Conservation (phyloP, 2,797 vertebrate species). For the Onychomys arenicola region DNA sequence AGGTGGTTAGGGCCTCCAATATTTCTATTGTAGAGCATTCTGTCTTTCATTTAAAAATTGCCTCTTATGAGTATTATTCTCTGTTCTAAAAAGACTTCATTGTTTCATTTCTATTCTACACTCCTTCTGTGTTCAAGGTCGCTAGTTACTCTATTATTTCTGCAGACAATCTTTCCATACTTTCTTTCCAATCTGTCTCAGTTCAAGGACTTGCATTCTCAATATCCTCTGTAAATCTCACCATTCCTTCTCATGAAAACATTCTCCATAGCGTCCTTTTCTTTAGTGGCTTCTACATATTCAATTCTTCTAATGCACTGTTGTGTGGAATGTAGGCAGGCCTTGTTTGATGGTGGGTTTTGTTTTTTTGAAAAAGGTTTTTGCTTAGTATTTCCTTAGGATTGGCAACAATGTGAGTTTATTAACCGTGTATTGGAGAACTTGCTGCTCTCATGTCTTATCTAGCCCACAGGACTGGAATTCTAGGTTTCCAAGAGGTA, state of each 20-base stretch:
- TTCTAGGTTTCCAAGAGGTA: not conserved
- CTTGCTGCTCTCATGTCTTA: not conserved
- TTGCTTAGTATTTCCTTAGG: slow-evolving; percentile 78
- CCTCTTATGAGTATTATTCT: slow-evolving; percentile 88
- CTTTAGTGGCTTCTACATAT: slow-evolving; percentile 79
- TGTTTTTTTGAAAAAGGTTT: slow-evolving; percentile 71
- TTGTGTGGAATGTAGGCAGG: slow-evolving; percentile 78
- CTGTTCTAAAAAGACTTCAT: slow-evolving; percentile 86
- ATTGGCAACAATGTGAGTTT: slow-evolving; percentile 78
- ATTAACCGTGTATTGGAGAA: slow-evolving; percentile 71
- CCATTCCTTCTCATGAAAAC: slow-evolving; percentile 88
- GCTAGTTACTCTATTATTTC: slow-evolving; percentile 88
- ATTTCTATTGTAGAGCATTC: slow-evolving; percentile 80
- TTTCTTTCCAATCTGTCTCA: slow-evolving; percentile 81
- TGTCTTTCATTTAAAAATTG: slow-evolving; percentile 84
- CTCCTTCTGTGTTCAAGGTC: slow-evolving; percentile 88
- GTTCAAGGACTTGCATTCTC: slow-evolving; percentile 90
- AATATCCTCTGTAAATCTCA: slow-evolving; percentile 84
- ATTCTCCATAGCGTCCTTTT: slow-evolving; percentile 83
- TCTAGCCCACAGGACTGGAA: not conserved
- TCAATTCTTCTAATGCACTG: slow-evolving; percentile 77
- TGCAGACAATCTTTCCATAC: slow-evolving; percentile 85
- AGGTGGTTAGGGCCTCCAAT: slow-evolving; percentile 74
- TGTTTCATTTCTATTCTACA: slow-evolving; percentile 88
- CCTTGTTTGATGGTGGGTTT: slow-evolving; percentile 77